Evolutionary conservation across 53 echinoderm and acorn worm species (phyloP), one percentile per base, ranked within the genome.

Genomic region (Echinometra lucunter): DNA sequence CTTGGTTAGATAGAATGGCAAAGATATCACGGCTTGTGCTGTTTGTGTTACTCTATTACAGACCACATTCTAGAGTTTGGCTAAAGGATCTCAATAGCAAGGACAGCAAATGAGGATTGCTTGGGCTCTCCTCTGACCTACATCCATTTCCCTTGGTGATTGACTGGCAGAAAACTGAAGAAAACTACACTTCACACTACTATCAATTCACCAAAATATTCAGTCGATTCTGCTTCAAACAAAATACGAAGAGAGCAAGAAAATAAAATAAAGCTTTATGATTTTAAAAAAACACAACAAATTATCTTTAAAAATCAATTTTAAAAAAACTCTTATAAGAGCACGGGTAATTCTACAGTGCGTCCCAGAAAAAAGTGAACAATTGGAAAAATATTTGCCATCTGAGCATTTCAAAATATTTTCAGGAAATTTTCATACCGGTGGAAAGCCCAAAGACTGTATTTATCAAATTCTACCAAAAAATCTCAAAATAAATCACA

Each of bases 51-150:
- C 49, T 85, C 2, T 49, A 49, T 49, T 47, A n/a, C 85, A 49
- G 49, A 85, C 85, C 85, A 49, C 47, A 85, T 78, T 78, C 78
- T 78, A 78, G 19, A 40, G 38, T 42, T 42, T 42, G 42, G 42
- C 40, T 42, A 23, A 12, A 78, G 78, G 7, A 78, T 40, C 38
- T 6, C 15, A 42, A 78, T 19, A 4, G 35, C 1, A 42, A 78
- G 42, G 21, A 42, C 40, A 42, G 35, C 78, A 18, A 78, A 38
- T 42, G 42, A 78, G 38, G 38, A 78, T 38, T 78, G 78, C 42
- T 78, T 42, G 38, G 78, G 42, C 38, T 78, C 78, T 78, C 40
- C 78, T 35, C 42, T 78, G 78, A 78, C 78, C 78, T 78, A 42
- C 6, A 78, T 78, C 38, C 21, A 42, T 21, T 40, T 78, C 78